Percentiles rank a stretch among this genome's conserved stretches.
Evolutionary conservation across 2,113 vertebrate genomes (phyloP).

Genomic region (Telmatochromis brachygnathus): DNA sequence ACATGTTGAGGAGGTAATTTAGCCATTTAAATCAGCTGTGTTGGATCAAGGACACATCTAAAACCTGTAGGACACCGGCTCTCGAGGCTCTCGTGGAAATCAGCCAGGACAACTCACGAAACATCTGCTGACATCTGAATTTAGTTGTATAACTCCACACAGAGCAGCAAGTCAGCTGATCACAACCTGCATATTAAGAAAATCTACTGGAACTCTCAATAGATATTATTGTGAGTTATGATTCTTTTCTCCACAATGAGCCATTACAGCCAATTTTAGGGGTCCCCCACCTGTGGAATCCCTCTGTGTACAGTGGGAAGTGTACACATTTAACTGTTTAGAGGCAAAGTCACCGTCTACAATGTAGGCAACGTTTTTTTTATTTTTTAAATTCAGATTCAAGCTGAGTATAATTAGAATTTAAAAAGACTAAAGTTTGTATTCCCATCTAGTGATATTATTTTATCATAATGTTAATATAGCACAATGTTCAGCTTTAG

Average conservation of each 20-base stretch:
- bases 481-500: neutral
- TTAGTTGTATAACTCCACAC: neutral
- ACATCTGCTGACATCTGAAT: neutral
- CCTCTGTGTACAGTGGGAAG: neutral
- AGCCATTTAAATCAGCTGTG: neutral
- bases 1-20: neutral
- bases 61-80: neutral
- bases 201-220: neutral
- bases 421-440: neutral
- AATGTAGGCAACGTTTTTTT: neutral
- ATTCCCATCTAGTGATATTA: neutral
- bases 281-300: neutral
- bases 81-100: neutral
- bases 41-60: neutral
- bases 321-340: neutral
- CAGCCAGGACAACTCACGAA: neutral
- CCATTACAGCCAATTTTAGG: neutral
- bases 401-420: neutral
- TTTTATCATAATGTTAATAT: neutral
- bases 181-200: neutral
- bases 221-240: neutral
- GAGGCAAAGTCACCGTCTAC: neutral
- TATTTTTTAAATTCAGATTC: neutral
- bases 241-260: neutral
- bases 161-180: neutral